These are phyloP conservation scores for Melanargia galathea DNA, from an alignment of 2,888 invertebrate species.

Conservation along the genomic window DNA sequence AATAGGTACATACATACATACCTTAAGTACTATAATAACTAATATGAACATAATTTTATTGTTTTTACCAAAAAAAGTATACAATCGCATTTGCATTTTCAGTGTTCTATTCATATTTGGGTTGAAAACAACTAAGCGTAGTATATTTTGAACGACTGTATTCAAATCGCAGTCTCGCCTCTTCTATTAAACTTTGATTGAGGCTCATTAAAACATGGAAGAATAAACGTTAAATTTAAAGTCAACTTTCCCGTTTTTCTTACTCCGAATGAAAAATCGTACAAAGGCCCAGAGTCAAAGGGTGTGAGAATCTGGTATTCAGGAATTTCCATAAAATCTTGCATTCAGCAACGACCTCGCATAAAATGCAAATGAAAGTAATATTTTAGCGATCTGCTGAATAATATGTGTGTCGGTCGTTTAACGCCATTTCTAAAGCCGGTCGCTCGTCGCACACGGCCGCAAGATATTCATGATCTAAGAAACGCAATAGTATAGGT, in stretches of 20 bases:
- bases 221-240: constrained; percentile 6
- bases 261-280: not conserved
- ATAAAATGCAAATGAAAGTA: constrained; percentile 28
- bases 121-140: not conserved
- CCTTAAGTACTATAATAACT: too few species aligned
- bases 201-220: not conserved
- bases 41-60: too few species aligned
- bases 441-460: not conserved
- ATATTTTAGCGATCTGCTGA: constrained; percentile 20
- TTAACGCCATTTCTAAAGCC: constrained; percentile 34
- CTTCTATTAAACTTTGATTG: not conserved
- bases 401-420: constrained; percentile 35
- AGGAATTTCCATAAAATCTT: constrained; percentile 29
- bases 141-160: not conserved
- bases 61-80: not conserved
- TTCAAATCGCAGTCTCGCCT: not conserved
- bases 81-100: not conserved
- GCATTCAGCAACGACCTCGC: constrained; percentile 18
- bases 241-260: not conserved
- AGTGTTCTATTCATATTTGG: not conserved
- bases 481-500: too few species aligned
- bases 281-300: constrained; percentile 21
- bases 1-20: too few species aligned
- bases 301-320: constrained; percentile 25
- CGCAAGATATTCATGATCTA: not conserved